Conservation (phyloP, 2,797 vertebrate genomes). For the Pantherophis alleghaniensis region DNA sequence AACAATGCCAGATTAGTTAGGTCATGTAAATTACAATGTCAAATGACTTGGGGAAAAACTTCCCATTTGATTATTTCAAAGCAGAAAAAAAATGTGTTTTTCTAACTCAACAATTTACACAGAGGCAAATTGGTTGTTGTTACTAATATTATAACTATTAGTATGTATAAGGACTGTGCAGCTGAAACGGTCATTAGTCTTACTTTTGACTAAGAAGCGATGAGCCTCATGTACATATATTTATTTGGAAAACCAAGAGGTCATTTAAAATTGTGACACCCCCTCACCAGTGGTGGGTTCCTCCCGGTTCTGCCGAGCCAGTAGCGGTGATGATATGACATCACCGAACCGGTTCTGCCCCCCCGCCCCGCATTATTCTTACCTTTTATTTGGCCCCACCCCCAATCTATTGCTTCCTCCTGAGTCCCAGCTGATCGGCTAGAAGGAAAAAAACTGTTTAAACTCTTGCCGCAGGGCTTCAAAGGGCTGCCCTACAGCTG, state of each 20-base stretch:
- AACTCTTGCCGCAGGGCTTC: no score
- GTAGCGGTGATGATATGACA: no score
- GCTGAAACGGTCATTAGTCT: background rate
- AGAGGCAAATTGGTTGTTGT: background rate
- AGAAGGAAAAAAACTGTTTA: no score
- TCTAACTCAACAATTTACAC: background rate
- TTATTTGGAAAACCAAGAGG: background rate
- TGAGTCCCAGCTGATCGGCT: no score
- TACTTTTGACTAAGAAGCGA: background rate
- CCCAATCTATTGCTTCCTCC: no score
- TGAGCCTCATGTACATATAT: background rate
- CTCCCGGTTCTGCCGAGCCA: no score
- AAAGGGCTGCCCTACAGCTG: no score
- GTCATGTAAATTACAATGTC: background rate
- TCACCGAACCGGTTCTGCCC: no score
- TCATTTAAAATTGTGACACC: background rate
- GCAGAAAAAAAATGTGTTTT: background rate
- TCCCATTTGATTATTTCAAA: background rate
- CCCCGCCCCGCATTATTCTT: no score
- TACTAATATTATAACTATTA: background rate
- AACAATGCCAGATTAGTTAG: background rate
- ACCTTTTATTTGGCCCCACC: no score
- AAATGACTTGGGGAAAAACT: background rate
- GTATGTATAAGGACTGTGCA: background rate
- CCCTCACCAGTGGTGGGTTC: no score